Percentiles rank a stretch among this genome's conserved stretches.
These are phyloP conservation scores for Epinotia brunnichana DNA, from an alignment of 2,888 invertebrate species.

Conservation along the genomic window DNA sequence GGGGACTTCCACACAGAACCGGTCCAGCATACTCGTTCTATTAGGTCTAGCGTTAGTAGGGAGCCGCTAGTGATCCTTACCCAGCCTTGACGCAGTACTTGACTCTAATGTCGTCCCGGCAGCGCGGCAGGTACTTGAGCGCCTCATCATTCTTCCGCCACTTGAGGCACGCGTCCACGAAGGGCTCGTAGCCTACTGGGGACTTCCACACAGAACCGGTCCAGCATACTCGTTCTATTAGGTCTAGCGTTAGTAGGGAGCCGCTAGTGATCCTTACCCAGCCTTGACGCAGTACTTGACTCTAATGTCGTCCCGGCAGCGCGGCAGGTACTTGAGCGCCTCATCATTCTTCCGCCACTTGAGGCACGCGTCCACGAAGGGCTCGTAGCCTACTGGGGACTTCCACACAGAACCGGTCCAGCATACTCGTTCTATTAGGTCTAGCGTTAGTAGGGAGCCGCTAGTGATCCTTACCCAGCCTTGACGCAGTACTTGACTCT, in stretches of 20 bases:
- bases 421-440: too few relatives aligned
- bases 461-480: too few relatives aligned
- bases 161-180: conserved; percentile 95
- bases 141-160: conserved; percentile 89
- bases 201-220: conserved; percentile 95
- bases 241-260: too few relatives aligned
- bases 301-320: conserved; percentile 92
- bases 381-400: conserved; percentile 96
- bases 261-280: conserved; percentile 84
- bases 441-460: too few relatives aligned
- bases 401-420: conserved; percentile 95
- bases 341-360: conserved; percentile 88
- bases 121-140: conserved; percentile 91
- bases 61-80: conserved; percentile 80
- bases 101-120: conserved; percentile 93
- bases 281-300: conserved; percentile 94
- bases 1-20: conserved; percentile 95
- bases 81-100: conserved; percentile 94
- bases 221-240: conserved; percentile 95
- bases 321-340: conserved; percentile 92
- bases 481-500: too few relatives aligned
- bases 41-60: too few relatives aligned
- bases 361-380: conserved; percentile 96
- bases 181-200: conserved; percentile 96
- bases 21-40: conserved; percentile 92